Conservation (phyloP, 2,113 vertebrate genomes). For the Crotalus viridis region DNA sequence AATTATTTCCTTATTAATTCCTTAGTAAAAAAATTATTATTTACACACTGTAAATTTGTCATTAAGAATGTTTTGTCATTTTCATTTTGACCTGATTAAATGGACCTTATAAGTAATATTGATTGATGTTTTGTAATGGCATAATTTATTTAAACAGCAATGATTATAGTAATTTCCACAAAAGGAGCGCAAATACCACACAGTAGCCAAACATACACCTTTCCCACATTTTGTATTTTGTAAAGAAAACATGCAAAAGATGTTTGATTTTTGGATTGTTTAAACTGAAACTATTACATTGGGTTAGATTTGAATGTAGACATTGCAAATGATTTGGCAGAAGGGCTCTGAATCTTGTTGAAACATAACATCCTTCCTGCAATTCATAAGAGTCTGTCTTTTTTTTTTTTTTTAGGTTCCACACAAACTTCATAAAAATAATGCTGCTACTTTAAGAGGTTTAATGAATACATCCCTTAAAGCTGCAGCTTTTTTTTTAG, state of each 20-base stretch:
- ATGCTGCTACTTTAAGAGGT: background rate
- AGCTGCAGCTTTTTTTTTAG: background rate
- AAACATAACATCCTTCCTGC: background rate
- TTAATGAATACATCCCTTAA: background rate
- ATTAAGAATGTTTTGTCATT: background rate
- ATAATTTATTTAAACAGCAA: background rate
- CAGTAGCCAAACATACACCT: background rate
- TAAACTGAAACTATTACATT: background rate
- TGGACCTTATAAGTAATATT: background rate
- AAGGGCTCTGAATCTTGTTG: background rate
- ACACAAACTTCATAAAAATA: background rate
- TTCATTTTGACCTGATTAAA: background rate
- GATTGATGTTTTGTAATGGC: background rate
- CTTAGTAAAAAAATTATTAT: background rate
- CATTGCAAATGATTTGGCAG: background rate
- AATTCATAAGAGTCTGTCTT: background rate
- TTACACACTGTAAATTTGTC: background rate
- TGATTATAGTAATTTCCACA: background rate
- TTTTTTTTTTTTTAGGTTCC: background rate
- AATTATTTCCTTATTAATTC: background rate
- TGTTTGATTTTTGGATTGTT: background rate
- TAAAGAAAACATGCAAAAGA: background rate
- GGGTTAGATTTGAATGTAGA: background rate
- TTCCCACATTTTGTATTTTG: background rate
- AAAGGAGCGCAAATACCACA: background rate